phyloP scores from a whole-genome alignment of 2,888 invertebrate species.

The Trachelus tabidus region DNA sequence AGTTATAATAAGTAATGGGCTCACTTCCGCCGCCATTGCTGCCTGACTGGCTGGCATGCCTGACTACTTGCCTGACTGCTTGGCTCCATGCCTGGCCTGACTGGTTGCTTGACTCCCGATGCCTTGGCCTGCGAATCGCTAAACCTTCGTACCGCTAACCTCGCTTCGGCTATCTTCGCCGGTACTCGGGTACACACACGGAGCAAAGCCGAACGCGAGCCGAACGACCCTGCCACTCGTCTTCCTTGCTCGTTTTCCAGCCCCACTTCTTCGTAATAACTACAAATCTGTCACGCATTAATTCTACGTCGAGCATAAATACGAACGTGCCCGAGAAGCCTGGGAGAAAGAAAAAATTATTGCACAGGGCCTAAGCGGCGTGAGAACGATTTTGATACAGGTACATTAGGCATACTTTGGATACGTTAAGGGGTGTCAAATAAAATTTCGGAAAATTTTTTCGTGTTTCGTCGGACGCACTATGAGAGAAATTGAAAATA shows the following conservation, averaged over 20 bases:
- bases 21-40: slow-evolving; percentile 62
- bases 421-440: not conserved
- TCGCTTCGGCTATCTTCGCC: not conserved
- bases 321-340: slow-evolving; percentile 39
- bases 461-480: not conserved
- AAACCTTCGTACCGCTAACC: not conserved
- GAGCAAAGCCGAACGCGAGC: not conserved
- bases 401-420: too few relatives aligned
- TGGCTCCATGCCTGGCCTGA: slow-evolving; percentile 25
- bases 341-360: slow-evolving; percentile 55
- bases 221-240: slow-evolving; percentile 15
- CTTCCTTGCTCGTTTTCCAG: slow-evolving; percentile 23
- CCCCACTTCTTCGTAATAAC: slow-evolving; percentile 56
- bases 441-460: not conserved
- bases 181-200: not conserved
- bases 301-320: slow-evolving; percentile 65
- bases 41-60: slow-evolving; percentile 33
- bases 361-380: slow-evolving; percentile 22
- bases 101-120: slow-evolving; percentile 40
- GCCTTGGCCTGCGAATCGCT: slow-evolving; percentile 3
- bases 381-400: not conserved
- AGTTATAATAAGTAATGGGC: slow-evolving; percentile 67
- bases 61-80: slow-evolving; percentile 39
- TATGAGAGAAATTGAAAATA: not conserved
- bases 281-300: slow-evolving; percentile 66